These are phyloP conservation scores for Anarhynchus alexandrinus DNA, from an alignment of 2,113 vertebrate species.

Conservation along the genomic window DNA sequence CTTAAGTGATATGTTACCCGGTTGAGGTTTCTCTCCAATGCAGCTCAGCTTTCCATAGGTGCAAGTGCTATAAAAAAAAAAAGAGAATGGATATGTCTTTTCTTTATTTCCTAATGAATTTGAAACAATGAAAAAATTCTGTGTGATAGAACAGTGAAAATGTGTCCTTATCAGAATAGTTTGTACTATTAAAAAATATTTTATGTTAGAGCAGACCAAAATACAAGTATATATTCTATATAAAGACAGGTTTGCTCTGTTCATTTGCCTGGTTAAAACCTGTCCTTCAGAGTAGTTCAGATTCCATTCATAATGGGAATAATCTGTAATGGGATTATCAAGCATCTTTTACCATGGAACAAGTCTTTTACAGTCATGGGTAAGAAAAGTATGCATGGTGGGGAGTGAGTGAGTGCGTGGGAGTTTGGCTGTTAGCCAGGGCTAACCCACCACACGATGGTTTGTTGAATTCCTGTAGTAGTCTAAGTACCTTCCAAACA, in stretches of 20 bases:
- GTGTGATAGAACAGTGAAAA: background rate
- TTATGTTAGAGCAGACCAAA: background rate
- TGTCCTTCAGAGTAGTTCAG: background rate
- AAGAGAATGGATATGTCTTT: background rate
- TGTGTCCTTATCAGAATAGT: background rate
- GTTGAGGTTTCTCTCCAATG: constrained; percentile 55
- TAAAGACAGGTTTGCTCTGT: background rate
- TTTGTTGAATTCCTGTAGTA: background rate
- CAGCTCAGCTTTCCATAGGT: constrained; percentile 71
- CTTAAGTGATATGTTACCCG: constrained; percentile 61
- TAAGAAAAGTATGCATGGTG: background rate
- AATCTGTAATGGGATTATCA: background rate
- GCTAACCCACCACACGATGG: background rate
- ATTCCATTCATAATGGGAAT: background rate
- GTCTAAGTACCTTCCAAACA: background rate
- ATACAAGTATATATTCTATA: background rate
- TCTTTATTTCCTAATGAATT: background rate
- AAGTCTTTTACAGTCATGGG: background rate
- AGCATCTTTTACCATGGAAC: background rate
- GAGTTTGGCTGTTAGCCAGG: background rate
- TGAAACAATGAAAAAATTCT: background rate
- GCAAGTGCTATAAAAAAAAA: constrained; percentile 66
- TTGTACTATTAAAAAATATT: background rate
- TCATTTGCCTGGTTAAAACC: background rate
- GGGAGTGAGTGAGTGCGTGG: background rate